Evolutionary conservation across 1,140 invertebrate species (phyloP), one percentile per base, ranked within the genome.

Genomic region (Holcopasites calliopsidis): DNA sequence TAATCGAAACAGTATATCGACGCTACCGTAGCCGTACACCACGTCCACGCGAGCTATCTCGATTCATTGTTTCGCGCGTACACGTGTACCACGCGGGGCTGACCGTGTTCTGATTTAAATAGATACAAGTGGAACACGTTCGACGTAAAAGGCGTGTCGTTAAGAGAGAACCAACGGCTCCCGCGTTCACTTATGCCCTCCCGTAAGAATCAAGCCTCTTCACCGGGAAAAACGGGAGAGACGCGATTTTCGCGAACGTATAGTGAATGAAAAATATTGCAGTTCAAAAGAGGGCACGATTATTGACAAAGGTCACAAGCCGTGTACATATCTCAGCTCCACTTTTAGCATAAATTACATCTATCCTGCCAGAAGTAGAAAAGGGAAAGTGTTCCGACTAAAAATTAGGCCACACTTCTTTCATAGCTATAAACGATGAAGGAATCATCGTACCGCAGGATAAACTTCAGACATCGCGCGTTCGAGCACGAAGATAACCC

Each of bases 1-100:
- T 55, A 79, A 82, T 83, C 66, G 58, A 44, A 57, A 44, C 42
- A 8, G 40, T 28, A 60, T 64, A 78, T 72, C 60, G 54, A 35
- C 40, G 55, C 35, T 58, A 65, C 35, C 1, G 26, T 35, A 55
- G 38, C 21, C 35, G 13, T 21, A 7, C 11, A 52, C 33, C 10
- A 52, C 21, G 49, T 66, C 6, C 28, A 11, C 16, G 1, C 13
- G 13, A 2, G 50, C 38, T 55, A 74, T 74, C 61, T 74, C 62
- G 49, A 54, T 66, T 26, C 49, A 65, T 74, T 66, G 62, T 74
- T 73, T 26, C 71, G 10, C 13, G 49, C 7, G 26, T 38, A 40
- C 69, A 62, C 57, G 69, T 72, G 69, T 62, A 31, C 2, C 16
- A 1, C 33, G 23, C 3, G 58, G 44, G 52, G 31, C 35, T 40